phyloP scores from a whole-genome alignment of 2,888 invertebrate genomes.

The Lithosia quadra region DNA sequence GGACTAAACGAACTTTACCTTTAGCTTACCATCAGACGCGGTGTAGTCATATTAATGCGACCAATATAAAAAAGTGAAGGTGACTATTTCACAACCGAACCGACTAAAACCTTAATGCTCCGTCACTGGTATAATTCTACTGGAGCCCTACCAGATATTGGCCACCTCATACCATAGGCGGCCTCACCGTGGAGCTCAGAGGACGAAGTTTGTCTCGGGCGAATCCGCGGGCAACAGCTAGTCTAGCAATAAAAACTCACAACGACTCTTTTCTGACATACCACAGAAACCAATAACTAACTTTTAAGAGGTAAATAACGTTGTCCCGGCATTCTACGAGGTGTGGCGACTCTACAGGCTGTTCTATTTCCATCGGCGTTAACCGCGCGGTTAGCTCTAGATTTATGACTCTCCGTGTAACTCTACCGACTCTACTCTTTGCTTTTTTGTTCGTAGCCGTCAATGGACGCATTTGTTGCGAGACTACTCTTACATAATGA shows the following conservation, averaged over 20 bases:
- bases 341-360: slow-evolving; percentile 39
- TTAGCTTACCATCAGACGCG: too few relatives aligned
- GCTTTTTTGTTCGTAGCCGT: slow-evolving; percentile 55
- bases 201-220: too few relatives aligned
- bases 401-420: slow-evolving; percentile 69
- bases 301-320: background rate
- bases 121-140: too few relatives aligned
- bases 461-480: slow-evolving; percentile 55
- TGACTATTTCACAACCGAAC: too few relatives aligned
- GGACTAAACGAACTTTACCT: too few relatives aligned
- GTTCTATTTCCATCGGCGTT: slow-evolving; percentile 48
- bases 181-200: too few relatives aligned
- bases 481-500: slow-evolving; percentile 24
- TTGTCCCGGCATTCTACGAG: slow-evolving; percentile 20
- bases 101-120: too few relatives aligned
- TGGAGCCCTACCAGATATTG: too few relatives aligned
- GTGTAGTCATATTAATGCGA: too few relatives aligned
- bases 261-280: background rate
- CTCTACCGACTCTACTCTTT: slow-evolving; percentile 47
- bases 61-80: too few relatives aligned
- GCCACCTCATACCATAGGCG: too few relatives aligned
- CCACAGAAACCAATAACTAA: background rate
- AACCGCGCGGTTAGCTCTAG: slow-evolving; percentile 62
- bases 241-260: background rate
- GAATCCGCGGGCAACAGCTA: too few relatives aligned